Percentiles rank a stretch among this genome's conserved stretches.
Conservation (phyloP, 2,888 invertebrate species). For the Apamea crenata region DNA sequence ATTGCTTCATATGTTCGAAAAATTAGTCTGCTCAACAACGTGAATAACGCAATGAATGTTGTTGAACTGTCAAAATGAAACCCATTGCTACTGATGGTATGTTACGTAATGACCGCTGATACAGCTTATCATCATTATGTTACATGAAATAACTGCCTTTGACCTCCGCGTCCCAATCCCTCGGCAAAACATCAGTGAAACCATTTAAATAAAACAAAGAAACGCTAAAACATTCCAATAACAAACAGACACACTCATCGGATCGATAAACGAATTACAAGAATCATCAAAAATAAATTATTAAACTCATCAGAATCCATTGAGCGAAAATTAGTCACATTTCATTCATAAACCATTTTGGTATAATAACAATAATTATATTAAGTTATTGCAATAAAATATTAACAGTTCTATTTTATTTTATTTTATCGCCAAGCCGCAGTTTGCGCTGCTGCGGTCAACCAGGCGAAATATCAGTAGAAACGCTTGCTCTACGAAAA, state of each 20-base stretch:
- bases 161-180: not conserved
- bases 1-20: too few species aligned
- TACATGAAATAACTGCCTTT: not conserved
- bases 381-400: not conserved
- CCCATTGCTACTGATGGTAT: too few species aligned
- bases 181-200: not conserved
- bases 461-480: not conserved
- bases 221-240: not conserved
- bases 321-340: slow-evolving; percentile 31
- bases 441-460: not conserved
- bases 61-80: too few species aligned
- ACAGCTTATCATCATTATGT: not conserved
- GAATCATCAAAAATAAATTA: slow-evolving; percentile 36
- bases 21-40: too few species aligned
- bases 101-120: not conserved
- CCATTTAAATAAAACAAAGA: not conserved
- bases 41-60: too few species aligned
- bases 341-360: slow-evolving; percentile 44
- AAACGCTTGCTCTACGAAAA: not conserved
- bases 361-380: not conserved
- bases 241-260: slow-evolving; percentile 16
- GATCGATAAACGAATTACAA: slow-evolving; percentile 36
- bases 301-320: slow-evolving; percentile 23
- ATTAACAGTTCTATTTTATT: not conserved
- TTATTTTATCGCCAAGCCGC: slow-evolving; percentile 21